Percentiles rank a stretch among this genome's conserved stretches.
These are phyloP conservation scores for Cephus nigrinus DNA, from an alignment of 2,888 invertebrate species.

Conservation along the genomic window DNA sequence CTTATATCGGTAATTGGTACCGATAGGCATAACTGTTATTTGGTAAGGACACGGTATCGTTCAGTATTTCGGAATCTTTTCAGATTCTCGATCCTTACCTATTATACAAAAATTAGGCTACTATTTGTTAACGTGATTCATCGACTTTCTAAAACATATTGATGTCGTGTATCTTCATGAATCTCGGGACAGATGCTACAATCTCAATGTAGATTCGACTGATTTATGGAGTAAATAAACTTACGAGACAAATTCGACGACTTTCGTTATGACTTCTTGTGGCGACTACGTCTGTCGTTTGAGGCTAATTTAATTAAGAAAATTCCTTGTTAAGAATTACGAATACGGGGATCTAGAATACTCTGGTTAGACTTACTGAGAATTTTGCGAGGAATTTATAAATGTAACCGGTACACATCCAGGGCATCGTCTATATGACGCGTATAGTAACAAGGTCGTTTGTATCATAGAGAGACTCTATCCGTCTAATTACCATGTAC, in stretches of 20 bases:
- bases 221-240: background rate
- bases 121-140: background rate
- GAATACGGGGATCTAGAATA: background rate
- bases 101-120: background rate
- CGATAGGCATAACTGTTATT: background rate
- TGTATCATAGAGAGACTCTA: background rate
- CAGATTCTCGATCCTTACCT: background rate
- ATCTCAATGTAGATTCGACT: background rate
- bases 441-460: too few species aligned
- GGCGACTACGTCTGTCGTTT: background rate
- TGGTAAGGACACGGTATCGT: background rate
- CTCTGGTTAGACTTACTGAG: background rate
- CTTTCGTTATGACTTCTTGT: background rate
- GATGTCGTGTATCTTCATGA: background rate
- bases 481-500: background rate
- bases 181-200: background rate
- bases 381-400: background rate
- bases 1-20: background rate
- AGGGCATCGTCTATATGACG: background rate
- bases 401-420: background rate
- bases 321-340: background rate
- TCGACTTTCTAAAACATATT: background rate
- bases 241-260: background rate
- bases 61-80: background rate
- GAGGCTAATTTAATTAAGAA: background rate